A percentile compares a stretch with the other conserved stretches of the same genome.
Evolutionary conservation across 2,113 vertebrate species (phyloP).

Genomic region (Xiphophorus hellerii): DNA sequence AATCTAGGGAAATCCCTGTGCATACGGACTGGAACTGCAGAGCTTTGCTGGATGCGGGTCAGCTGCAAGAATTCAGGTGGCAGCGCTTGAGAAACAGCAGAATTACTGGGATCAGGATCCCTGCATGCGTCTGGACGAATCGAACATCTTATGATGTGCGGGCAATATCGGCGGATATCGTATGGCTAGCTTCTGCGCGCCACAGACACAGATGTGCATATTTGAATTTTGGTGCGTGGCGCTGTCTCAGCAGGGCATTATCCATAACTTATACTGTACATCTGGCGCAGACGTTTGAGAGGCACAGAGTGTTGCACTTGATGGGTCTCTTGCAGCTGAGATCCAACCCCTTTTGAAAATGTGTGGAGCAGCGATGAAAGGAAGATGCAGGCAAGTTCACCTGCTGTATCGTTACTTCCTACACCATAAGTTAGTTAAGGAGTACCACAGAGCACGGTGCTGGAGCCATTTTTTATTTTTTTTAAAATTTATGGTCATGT

Average conservation of each 20-base stretch:
- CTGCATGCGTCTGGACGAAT: no score
- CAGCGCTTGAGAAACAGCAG: background rate
- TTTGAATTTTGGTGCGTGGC: background rate
- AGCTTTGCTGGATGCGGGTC: background rate
- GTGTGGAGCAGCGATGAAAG: background rate
- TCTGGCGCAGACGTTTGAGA: background rate
- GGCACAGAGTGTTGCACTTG: background rate
- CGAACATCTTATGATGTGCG: no score
- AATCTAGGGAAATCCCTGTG: no score
- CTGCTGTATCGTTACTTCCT: background rate
- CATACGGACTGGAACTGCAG: background rate
- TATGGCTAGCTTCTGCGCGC: background rate
- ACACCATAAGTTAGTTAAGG: no score
- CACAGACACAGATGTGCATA: background rate
- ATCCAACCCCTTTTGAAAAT: background rate
- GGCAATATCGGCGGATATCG: background rate
- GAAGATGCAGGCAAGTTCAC: background rate
- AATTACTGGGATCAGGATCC: no score
- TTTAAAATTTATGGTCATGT: no score
- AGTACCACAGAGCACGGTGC: background rate
- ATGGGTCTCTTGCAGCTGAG: background rate
- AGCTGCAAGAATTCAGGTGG: background rate
- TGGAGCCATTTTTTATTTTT: no score
- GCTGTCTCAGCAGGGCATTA: background rate
- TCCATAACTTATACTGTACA: background rate